These are phyloP conservation scores for Cisticola juncidis DNA, from an alignment of 2,113 vertebrate genomes.

Conservation along the genomic window DNA sequence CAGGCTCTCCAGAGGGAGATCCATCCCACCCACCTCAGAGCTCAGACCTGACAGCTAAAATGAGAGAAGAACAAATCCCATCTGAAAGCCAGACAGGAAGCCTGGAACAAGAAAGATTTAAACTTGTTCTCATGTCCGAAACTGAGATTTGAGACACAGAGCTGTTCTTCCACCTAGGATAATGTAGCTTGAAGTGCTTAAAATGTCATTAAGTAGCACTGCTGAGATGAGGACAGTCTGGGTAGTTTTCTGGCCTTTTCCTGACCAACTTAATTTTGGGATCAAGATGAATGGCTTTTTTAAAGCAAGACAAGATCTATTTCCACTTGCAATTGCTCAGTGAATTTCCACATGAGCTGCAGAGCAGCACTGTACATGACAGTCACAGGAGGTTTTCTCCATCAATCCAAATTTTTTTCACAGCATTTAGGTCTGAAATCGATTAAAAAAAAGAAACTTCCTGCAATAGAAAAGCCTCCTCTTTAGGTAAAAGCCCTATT, in stretches of 20 bases:
- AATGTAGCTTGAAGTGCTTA: constrained; percentile 45
- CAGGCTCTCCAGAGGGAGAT: constrained; percentile 19
- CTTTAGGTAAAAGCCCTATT: neutral
- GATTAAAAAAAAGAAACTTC: neutral
- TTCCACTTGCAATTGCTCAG: neutral
- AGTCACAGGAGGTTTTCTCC: neutral
- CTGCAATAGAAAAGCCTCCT: neutral
- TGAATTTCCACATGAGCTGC: neutral
- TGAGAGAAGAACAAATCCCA: neutral
- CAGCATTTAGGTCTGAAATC: neutral
- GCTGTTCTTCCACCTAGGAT: constrained; percentile 4
- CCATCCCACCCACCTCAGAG: constrained; percentile 54
- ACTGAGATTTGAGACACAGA: constrained; percentile 37
- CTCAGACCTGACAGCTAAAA: constrained; percentile 40
- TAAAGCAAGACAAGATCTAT: constrained; percentile 15
- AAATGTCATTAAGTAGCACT: constrained; percentile 29
- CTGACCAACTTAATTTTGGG: constrained; percentile 12
- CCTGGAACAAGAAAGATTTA: neutral
- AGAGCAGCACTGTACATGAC: neutral
- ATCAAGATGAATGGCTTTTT: constrained; percentile 40
- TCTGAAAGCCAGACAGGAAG: constrained; percentile 18
- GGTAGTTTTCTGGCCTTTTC: neutral
- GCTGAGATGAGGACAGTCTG: constrained; percentile 23
- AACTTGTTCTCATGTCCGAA: constrained; percentile 36
- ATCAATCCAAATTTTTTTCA: neutral